Conservation (phyloP, 2,888 invertebrate species). For the Lypha dubia region DNA sequence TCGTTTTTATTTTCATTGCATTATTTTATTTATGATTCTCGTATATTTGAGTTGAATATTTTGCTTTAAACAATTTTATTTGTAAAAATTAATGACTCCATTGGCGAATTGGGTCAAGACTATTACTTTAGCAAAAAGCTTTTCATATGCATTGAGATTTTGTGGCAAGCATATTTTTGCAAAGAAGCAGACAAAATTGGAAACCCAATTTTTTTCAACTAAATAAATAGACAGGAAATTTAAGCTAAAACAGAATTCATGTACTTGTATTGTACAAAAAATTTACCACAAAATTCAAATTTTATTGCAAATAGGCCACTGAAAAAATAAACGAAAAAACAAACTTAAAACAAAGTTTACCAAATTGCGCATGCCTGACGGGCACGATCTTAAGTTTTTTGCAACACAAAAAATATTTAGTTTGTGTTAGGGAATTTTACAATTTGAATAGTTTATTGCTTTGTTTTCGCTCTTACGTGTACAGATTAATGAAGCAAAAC, state of each 20-base stretch:
- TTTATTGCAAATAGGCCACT: constrained; percentile 53
- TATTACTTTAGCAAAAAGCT: constrained; percentile 27
- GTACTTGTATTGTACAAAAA: background rate
- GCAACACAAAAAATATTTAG: constrained; percentile 8
- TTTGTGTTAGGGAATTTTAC: constrained; percentile 50
- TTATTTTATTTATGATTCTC: background rate
- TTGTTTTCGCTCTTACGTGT: constrained; percentile 7
- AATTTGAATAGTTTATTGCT: constrained; percentile 31
- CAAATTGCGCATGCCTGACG: constrained; percentile 51
- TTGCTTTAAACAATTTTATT: background rate
- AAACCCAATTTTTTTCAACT: constrained; percentile 44
- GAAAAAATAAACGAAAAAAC: background rate
- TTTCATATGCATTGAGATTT: constrained; percentile 22
- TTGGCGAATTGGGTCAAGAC: constrained; percentile 55
- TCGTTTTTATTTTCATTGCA: background rate
- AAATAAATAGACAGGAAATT: constrained; percentile 48
- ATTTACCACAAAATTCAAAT: constrained; percentile 16
- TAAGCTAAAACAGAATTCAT: background rate
- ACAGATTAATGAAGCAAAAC: constrained; percentile 58
- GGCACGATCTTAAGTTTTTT: constrained; percentile 52
- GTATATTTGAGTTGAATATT: background rate
- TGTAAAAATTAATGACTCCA: constrained; percentile 21
- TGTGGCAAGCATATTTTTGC: constrained; percentile 30
- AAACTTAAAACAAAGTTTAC: background rate
- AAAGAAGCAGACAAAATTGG: constrained; percentile 6